Conservation (phyloP, 2,797 vertebrate genomes). For the Nothura maculosa region DNA sequence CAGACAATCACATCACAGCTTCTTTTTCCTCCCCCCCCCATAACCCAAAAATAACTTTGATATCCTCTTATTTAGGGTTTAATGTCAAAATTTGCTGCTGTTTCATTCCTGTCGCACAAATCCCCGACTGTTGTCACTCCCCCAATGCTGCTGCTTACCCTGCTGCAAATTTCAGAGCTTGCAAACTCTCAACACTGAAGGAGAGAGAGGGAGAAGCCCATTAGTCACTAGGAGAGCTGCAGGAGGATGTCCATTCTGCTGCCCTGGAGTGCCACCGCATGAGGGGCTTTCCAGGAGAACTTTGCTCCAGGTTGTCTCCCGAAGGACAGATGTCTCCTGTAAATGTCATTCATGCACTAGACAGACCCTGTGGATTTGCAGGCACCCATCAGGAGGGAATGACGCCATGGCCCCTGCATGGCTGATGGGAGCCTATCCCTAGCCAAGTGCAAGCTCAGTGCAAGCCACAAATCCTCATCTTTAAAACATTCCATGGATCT, state of each 20-base stretch:
- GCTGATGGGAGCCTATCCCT: background rate
- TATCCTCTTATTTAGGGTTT: slow-evolving; percentile 12
- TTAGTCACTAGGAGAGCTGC: background rate
- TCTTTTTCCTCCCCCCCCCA: background rate
- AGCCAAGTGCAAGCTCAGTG: slow-evolving; percentile 27
- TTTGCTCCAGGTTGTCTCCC: background rate
- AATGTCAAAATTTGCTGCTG: slow-evolving; percentile 9
- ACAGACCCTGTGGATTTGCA: rapidly evolving
- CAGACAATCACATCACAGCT: slow-evolving; percentile 19
- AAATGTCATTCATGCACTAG: background rate
- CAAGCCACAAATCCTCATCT: slow-evolving; percentile 57
- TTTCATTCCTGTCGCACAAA: slow-evolving; percentile 2
- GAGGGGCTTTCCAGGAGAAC: background rate
- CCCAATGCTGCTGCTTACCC: background rate
- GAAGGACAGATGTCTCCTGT: background rate
- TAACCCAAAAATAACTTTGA: slow-evolving; percentile 32
- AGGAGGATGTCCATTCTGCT: background rate
- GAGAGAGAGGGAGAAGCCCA: background rate
- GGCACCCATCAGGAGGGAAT: background rate
- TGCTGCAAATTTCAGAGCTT: background rate
- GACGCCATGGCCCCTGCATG: background rate
- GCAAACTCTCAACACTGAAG: background rate
- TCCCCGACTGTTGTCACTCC: background rate
- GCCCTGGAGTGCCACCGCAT: background rate
- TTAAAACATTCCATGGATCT: slow-evolving; percentile 58